Evolutionary conservation across 2,888 invertebrate species (phyloP), one percentile per base, ranked within the genome.

Genomic region (Malachius bipustulatus): DNA sequence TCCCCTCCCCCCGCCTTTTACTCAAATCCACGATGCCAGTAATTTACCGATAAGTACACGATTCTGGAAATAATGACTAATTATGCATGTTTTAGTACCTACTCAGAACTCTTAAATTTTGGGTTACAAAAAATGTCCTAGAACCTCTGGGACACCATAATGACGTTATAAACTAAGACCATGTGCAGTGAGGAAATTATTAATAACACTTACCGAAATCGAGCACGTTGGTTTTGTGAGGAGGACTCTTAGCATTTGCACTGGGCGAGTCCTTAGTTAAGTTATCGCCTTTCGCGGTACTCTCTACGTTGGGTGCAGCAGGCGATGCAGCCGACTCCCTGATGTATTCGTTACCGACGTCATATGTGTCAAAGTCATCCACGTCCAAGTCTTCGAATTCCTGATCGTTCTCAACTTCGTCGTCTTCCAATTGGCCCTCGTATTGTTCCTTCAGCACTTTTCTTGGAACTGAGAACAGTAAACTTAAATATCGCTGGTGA

Each of bases 391-490:
- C 69, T n/a, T 59, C 56, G 38, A 59, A 55, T 30, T 54, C 49
- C 33, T 53, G 55, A 45, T 52, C 64, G 51, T 42, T 54, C 44
- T 57, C 56, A 14, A 73, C 71, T 58, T 87, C 87, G 58, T 87
- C 88, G 43, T 77, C 70, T 60, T 84, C 83, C 31, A 79, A 71
- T 15, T 76, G 75, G 41, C 81, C 82, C 55, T 85, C 82, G 62
- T 79, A 85, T 47, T 80, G 74, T 61, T 85, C 83, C 56, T 82
- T 82, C 41, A 88, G 66, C 35, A 89, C 84, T 56, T 80, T 81
- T 44, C 85, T 70, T 3, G 85, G 87, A 44, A 88, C 88, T 88
- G 67, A 2, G 57, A 63, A 47, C 49, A 32, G 34, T 36, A 13
- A 3, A 24, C n/a, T 32, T 8, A 6, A 19, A 19, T 6, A n/a